Base-by-base conservation (phyloP, 2,113 vertebrate genomes). In the Mixornis gularis region DNA sequence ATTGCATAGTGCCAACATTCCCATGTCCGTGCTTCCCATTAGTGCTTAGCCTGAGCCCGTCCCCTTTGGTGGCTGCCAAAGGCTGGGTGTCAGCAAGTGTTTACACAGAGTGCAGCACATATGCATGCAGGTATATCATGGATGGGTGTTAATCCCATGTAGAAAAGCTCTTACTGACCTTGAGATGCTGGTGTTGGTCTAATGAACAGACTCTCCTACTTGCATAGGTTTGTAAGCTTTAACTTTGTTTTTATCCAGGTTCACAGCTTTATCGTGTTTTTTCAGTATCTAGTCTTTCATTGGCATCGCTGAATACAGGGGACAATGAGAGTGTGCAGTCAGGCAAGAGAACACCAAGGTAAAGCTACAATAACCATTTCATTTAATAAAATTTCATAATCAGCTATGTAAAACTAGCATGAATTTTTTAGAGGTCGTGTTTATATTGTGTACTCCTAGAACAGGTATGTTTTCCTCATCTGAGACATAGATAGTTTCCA, bases 281-380 rank as follows among this genome's bases (percentile, higher is more conserved):
- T 98, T 98, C 98, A 99, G 99, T 99, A 92, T 99, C 99, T 95
- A 99, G 98, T 96, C 97, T 99, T 94, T 99, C 99, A 89, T 93
- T 99, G 95, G 99, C 99, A 38, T 99, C 99, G 13, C 98, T 99
- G 95, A 99, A 97, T 97, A 98, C 98, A 80, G 99, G 98, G 74
- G 99, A 99, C 93, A 98, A 94, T 36, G 98, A 99, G 95, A 99
- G 98, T 29, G 85, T 98, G 94, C 98, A 97, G 64, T 99, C 99
- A n/a, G 99, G 98, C 93, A 99, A 98, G 98, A 98, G 98, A 95
- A 98, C 98, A 8, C 98, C 98, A 80, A 99, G 99, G 99, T 99
- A 97, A 98, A 79, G 70, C 73, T 81, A 15, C 49, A 86, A 51
- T 34, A 78, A 49, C 30, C 2, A 10, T 87, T 91, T 88, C 12